Evolutionary conservation across 2,113 vertebrate genomes (phyloP).

Genomic region (Aptenodytes forsteri): DNA sequence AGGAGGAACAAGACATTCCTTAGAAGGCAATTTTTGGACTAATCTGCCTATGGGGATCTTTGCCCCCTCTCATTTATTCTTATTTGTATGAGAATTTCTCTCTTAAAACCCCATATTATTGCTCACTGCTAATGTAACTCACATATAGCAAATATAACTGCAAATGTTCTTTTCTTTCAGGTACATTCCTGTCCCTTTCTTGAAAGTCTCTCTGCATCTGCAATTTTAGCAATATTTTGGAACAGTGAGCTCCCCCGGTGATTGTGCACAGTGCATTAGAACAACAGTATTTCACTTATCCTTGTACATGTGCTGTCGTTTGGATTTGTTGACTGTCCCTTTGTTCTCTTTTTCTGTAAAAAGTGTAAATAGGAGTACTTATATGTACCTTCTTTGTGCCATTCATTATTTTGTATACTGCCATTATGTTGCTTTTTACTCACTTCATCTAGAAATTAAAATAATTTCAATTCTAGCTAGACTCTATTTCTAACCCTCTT

Average conservation of each 20-base stretch:
- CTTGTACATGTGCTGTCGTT: neutral
- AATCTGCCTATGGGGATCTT: neutral
- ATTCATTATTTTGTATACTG: neutral
- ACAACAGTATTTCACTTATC: neutral
- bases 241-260: neutral
- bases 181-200: neutral
- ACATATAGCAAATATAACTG: neutral
- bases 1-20: neutral
- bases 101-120: neutral
- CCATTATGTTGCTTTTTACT: conserved; percentile 11
- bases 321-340: conserved; percentile 32
- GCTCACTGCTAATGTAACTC: neutral
- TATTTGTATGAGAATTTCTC: neutral
- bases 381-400: neutral
- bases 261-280: neutral
- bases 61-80: neutral
- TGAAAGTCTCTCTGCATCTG: neutral
- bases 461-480: neutral
- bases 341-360: conserved; percentile 26
- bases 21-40: neutral
- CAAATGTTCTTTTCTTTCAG: conserved; percentile 13
- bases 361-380: conserved; percentile 17
- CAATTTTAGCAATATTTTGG: neutral
- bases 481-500: neutral
- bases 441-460: conserved; percentile 32